Conservation (phyloP, 2,797 vertebrate genomes). For the Rhynchotus rufescens region DNA sequence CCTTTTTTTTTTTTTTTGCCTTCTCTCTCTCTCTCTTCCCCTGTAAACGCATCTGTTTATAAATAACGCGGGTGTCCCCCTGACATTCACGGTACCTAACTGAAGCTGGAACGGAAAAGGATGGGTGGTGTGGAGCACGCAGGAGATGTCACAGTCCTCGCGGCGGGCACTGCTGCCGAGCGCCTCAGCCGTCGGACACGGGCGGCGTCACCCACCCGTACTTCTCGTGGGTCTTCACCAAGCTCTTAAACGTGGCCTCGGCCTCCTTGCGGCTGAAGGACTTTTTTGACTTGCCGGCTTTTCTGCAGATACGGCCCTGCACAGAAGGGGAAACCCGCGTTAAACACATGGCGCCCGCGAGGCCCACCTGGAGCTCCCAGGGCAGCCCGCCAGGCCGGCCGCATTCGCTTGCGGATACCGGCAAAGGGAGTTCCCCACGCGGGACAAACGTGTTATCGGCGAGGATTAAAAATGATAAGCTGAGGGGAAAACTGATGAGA, state of each 20-base stretch:
- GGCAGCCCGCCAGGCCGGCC: too few species aligned
- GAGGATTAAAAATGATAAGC: neutral
- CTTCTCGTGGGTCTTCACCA: conserved; percentile 99
- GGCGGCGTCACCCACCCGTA: conserved; percentile 99
- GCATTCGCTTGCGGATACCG: neutral
- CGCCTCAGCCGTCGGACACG: conserved; percentile 95
- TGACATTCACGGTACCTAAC: conserved; percentile 84
- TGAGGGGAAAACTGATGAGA: neutral
- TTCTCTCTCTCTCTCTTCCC: conserved; percentile 13
- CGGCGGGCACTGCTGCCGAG: conserved; percentile 73
- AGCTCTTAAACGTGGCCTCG: conserved; percentile 98
- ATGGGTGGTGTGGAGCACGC: conserved; percentile 79
- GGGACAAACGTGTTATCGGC: neutral
- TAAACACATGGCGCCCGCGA: neutral
- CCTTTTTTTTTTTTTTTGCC: too few species aligned
- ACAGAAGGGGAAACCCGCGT: conserved; percentile 38
- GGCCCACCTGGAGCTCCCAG: too few species aligned
- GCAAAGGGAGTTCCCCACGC: neutral
- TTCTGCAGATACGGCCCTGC: conserved; percentile 98
- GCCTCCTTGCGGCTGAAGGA: conserved; percentile 99
- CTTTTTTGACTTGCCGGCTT: conserved; percentile 99
- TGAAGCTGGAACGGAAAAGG: conserved; percentile 86
- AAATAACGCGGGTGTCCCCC: conserved; percentile 85
- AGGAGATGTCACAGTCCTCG: conserved; percentile 82
- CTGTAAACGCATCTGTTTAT: conserved; percentile 84